Evolutionary conservation across 2,888 invertebrate species (phyloP).

Genomic region (Sphaerophoria rueppellii): DNA sequence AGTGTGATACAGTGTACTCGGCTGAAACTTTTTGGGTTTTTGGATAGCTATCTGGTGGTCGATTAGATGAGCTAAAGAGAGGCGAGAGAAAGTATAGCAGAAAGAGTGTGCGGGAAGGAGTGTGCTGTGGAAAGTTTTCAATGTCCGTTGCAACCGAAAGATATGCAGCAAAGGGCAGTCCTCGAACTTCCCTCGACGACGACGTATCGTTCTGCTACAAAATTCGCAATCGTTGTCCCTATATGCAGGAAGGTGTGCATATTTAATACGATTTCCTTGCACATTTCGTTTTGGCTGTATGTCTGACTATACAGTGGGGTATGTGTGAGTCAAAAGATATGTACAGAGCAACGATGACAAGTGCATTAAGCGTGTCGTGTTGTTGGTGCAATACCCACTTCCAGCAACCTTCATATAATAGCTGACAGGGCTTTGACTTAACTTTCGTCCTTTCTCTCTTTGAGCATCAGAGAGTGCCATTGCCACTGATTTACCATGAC

Average conservation of each 20-base stretch:
- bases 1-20: conserved; percentile 59
- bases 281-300: conserved; percentile 24
- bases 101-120: conserved; percentile 24
- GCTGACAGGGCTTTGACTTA: conserved; percentile 35
- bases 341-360: conserved; percentile 43
- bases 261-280: conserved; percentile 68
- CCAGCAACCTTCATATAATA: background rate
- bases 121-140: conserved; percentile 55
- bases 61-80: background rate
- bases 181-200: background rate
- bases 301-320: background rate
- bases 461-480: background rate
- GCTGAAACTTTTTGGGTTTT: conserved; percentile 36
- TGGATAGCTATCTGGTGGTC: background rate
- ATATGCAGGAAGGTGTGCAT: conserved; percentile 66
- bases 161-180: conserved; percentile 48
- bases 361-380: conserved; percentile 33
- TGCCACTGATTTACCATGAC: background rate
- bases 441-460: background rate
- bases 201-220: conserved; percentile 49
- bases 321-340: background rate
- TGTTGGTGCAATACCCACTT: conserved; percentile 23
- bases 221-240: conserved; percentile 52
- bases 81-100: too few relatives aligned
- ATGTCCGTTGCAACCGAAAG: conserved; percentile 58